Evolutionary conservation across 2,888 invertebrate species (phyloP).

Genomic region (Melikaiella ostensackeni): DNA sequence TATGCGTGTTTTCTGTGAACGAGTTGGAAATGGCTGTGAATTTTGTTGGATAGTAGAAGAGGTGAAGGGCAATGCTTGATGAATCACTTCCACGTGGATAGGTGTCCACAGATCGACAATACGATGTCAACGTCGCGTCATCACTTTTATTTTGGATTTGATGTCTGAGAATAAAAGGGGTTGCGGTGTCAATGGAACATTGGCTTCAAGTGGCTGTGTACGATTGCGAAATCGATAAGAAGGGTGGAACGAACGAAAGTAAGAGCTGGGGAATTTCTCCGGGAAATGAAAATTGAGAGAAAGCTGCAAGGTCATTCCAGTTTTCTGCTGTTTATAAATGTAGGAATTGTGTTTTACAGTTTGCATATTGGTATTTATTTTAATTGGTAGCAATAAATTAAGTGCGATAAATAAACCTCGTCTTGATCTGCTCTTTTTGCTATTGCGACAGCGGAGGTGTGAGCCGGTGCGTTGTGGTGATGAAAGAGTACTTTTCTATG

Average conservation of each 20-base stretch:
- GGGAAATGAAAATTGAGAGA: constrained; percentile 11
- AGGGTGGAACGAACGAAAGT: constrained; percentile 30
- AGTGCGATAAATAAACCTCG: too few relatives aligned
- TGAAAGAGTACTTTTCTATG: too few relatives aligned
- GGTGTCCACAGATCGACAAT: constrained; percentile 69
- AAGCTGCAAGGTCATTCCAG: constrained; percentile 14
- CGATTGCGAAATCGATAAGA: neutral
- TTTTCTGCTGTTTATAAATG: neutral
- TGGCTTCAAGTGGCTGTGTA: constrained; percentile 13
- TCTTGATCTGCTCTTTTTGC: too few relatives aligned
- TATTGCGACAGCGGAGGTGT: too few relatives aligned
- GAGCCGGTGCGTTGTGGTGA: too few relatives aligned
- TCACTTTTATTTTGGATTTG: constrained; percentile 55
- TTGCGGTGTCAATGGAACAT: constrained; percentile 17
- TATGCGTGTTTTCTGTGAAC: constrained; percentile 47
- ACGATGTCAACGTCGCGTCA: constrained; percentile 52
- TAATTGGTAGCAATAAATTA: too few relatives aligned
- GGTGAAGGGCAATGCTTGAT: constrained; percentile 62
- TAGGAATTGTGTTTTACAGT: neutral
- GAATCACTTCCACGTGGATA: constrained; percentile 68
- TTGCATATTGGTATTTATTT: too few relatives aligned
- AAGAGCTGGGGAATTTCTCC: constrained; percentile 10
- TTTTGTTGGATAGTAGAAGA: constrained; percentile 53
- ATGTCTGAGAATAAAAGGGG: constrained; percentile 22
- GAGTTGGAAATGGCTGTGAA: constrained; percentile 49